Percentiles rank a stretch among this genome's conserved stretches.
Evolutionary conservation across 2,797 vertebrate genomes (phyloP).

Genomic region (Toxotes lorentzi): DNA sequence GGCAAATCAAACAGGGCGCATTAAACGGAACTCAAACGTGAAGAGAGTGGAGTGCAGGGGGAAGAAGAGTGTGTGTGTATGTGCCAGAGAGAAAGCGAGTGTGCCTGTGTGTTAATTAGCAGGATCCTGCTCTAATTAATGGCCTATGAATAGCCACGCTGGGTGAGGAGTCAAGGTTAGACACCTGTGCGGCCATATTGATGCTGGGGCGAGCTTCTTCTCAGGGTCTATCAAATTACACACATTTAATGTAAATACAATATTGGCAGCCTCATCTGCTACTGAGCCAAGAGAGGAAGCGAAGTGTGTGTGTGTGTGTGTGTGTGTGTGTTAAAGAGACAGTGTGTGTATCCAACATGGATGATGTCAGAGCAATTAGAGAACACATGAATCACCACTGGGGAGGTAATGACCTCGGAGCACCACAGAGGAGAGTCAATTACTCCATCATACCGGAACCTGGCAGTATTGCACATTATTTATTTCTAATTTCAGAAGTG

Average conservation of each 20-base stretch:
- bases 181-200: constrained; percentile 69
- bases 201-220: constrained; percentile 55
- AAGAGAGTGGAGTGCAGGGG: constrained; percentile 61
- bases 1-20: constrained; percentile 79
- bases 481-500: constrained; percentile 59
- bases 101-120: constrained; percentile 75
- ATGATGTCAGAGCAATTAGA: constrained; percentile 81
- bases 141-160: constrained; percentile 76
- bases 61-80: constrained; percentile 39
- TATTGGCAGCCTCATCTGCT: constrained; percentile 62
- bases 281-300: constrained; percentile 46
- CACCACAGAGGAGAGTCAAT: constrained; percentile 70
- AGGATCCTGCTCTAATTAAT: constrained; percentile 80
- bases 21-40: constrained; percentile 77
- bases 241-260: constrained; percentile 74
- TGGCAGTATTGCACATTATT: constrained; percentile 62
- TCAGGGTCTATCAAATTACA: constrained; percentile 67
- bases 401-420: constrained; percentile 76
- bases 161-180: constrained; percentile 75
- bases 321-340: constrained; percentile 53
- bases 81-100: constrained; percentile 38
- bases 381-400: constrained; percentile 71
- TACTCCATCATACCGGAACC: constrained; percentile 67
- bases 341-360: constrained; percentile 62
- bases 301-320: constrained; percentile 30